Evolutionary conservation across 2,888 invertebrate species (phyloP).

Genomic region (Scrobipalpa costella): DNA sequence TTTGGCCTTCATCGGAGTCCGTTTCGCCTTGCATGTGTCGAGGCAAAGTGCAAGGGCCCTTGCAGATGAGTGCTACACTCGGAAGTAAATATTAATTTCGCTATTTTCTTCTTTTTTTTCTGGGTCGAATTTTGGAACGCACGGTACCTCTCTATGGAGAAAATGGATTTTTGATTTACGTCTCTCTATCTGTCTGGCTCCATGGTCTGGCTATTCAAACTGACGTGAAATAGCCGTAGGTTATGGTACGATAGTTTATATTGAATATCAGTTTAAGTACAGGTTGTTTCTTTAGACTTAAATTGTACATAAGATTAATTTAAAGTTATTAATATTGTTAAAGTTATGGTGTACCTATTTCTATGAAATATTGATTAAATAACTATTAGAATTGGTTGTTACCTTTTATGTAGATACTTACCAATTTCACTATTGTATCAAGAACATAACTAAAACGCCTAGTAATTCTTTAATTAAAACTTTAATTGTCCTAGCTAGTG

Average conservation of each 20-base stretch:
- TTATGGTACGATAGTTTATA: not conserved
- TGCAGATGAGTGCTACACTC: slow-evolving; percentile 76
- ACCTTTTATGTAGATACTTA: too few relatives aligned
- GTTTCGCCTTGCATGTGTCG: slow-evolving; percentile 74
- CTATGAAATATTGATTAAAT: too few relatives aligned
- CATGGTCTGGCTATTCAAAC: not conserved
- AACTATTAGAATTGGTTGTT: too few relatives aligned
- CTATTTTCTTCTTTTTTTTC: not conserved
- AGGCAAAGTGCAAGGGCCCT: slow-evolving; percentile 70
- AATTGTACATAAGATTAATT: not conserved
- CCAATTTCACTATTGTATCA: too few relatives aligned
- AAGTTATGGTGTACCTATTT: too few relatives aligned
- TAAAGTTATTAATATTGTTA: too few relatives aligned
- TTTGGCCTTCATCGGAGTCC: slow-evolving; percentile 71
- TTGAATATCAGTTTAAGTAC: not conserved
- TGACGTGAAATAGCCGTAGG: not conserved
- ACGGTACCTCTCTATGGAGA: not conserved
- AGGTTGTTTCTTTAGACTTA: not conserved
- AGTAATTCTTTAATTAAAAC: too few relatives aligned
- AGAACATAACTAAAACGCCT: too few relatives aligned
- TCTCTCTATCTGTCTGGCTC: not conserved
- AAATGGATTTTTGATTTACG: not conserved
- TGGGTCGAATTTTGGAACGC: slow-evolving; percentile 12
- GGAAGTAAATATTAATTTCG: slow-evolving; percentile 61
- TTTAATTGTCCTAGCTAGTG: too few relatives aligned